Conservation (phyloP, 1,140 invertebrate species). For the Zaprionus africanus region DNA sequence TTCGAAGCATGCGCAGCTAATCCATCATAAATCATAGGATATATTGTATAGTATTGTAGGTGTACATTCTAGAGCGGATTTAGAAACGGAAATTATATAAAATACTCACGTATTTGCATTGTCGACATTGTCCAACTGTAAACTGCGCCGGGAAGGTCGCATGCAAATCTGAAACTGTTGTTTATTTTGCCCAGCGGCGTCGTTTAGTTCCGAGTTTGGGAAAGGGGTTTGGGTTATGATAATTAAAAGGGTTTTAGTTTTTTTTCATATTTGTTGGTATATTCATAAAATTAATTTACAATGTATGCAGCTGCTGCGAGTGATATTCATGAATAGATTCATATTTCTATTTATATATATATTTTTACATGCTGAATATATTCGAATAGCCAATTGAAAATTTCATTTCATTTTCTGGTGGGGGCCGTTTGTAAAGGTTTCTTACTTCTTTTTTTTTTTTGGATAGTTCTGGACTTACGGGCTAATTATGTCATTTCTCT, state of each 20-base stretch:
- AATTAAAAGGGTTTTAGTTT: slow-evolving; percentile 19
- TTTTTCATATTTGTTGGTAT: slow-evolving; percentile 47
- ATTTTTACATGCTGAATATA: slow-evolving; percentile 39
- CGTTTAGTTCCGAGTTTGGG: neutral
- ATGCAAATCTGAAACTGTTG: slow-evolving; percentile 34
- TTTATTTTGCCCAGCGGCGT: slow-evolving; percentile 2
- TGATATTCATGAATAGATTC: slow-evolving; percentile 45
- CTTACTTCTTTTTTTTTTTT: neutral
- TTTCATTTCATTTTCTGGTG: slow-evolving; percentile 8
- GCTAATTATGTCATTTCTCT: slow-evolving; percentile 61
- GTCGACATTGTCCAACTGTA: slow-evolving; percentile 56
- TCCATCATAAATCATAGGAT: slow-evolving; percentile 1
- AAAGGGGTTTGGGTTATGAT: neutral
- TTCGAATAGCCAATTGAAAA: slow-evolving; percentile 70
- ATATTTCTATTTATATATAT: slow-evolving; percentile 31
- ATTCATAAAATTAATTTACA: slow-evolving; percentile 68
- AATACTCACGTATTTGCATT: slow-evolving; percentile 65
- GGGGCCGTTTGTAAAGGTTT: slow-evolving; percentile 16
- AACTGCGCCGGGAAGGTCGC: slow-evolving; percentile 57
- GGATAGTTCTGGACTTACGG: slow-evolving; percentile 3
- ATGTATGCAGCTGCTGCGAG: slow-evolving; percentile 44
- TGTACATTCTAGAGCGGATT: slow-evolving; percentile 8
- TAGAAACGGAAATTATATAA: slow-evolving; percentile 38
- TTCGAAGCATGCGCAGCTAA: slow-evolving; percentile 36
- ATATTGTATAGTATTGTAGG: neutral